phyloP scores from a whole-genome alignment of 2,888 invertebrate species.

The Drosophila kambysellisi region DNA sequence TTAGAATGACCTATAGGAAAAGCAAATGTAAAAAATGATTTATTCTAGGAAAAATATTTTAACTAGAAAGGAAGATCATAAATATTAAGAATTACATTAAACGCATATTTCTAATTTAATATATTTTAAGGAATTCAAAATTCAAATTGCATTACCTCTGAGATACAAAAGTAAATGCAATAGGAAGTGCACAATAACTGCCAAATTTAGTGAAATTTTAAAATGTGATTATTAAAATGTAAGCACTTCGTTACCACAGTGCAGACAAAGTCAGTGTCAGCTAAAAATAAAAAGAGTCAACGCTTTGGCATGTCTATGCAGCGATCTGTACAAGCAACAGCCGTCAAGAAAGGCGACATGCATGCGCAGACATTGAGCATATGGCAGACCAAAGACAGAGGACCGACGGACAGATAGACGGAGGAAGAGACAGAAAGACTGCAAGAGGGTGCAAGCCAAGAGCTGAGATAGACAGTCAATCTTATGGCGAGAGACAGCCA shows the following conservation, averaged over 20 bases:
- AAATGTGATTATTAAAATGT: neutral
- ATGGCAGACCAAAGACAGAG: conserved; percentile 49
- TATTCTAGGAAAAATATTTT: neutral
- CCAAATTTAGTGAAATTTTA: neutral
- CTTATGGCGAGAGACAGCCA: conserved; percentile 69
- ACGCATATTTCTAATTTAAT: neutral
- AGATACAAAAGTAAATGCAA: neutral
- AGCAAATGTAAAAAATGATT: neutral
- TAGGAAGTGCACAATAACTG: neutral
- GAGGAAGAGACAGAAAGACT: conserved; percentile 16
- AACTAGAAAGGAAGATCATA: neutral
- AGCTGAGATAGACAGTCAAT: conserved; percentile 79
- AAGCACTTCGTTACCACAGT: conserved; percentile 42
- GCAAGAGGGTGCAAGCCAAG: conserved; percentile 27
- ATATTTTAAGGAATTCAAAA: neutral
- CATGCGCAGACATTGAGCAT: conserved; percentile 67
- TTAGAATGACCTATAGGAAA: neutral
- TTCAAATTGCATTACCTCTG: neutral
- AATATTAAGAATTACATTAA: neutral
- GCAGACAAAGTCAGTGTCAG: conserved; percentile 65
- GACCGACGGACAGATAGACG: conserved; percentile 31
- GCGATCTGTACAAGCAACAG: conserved; percentile 58
- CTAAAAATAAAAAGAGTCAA: conserved; percentile 79
- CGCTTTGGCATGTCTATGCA: conserved; percentile 77
- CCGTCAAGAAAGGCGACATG: conserved; percentile 71